phyloP scores from a whole-genome alignment of 2,888 invertebrate genomes.

The Netelia virgata region DNA sequence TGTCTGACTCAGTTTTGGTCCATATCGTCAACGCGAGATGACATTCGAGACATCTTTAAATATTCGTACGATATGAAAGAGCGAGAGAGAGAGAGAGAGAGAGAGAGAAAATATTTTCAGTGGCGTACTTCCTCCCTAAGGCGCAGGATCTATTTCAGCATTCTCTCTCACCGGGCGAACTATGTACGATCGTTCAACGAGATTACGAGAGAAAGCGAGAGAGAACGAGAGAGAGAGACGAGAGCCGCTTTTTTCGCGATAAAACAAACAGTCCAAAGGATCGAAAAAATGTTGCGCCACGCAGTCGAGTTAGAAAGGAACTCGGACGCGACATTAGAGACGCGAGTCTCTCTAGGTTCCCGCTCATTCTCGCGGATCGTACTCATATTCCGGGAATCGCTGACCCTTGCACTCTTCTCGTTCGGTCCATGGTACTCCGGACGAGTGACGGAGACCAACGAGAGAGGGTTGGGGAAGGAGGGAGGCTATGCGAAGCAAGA shows the following conservation, averaged over 20 bases:
- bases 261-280: conserved; percentile 21
- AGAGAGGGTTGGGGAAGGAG: too few species aligned
- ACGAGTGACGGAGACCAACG: not conserved
- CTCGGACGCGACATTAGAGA: not conserved
- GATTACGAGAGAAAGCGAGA: conserved; percentile 35
- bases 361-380: conserved; percentile 25
- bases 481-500: not conserved
- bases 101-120: conserved; percentile 9
- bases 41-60: conserved; percentile 56
- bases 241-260: not conserved
- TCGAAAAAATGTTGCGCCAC: conserved; percentile 23
- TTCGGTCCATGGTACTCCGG: conserved; percentile 31
- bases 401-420: conserved; percentile 38
- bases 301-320: not conserved
- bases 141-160: conserved; percentile 61
- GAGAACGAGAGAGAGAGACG: conserved; percentile 16
- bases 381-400: conserved; percentile 49
- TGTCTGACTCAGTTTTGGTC: conserved; percentile 38
- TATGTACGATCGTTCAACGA: conserved; percentile 46
- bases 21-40: conserved; percentile 40
- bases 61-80: conserved; percentile 40
- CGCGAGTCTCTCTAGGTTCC: conserved; percentile 6
- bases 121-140: conserved; percentile 55
- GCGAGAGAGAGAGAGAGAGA: conserved; percentile 6
- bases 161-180: conserved; percentile 44